Evolutionary conservation across 2,888 invertebrate genomes (phyloP).

Genomic region (Drosophila ustulata): DNA sequence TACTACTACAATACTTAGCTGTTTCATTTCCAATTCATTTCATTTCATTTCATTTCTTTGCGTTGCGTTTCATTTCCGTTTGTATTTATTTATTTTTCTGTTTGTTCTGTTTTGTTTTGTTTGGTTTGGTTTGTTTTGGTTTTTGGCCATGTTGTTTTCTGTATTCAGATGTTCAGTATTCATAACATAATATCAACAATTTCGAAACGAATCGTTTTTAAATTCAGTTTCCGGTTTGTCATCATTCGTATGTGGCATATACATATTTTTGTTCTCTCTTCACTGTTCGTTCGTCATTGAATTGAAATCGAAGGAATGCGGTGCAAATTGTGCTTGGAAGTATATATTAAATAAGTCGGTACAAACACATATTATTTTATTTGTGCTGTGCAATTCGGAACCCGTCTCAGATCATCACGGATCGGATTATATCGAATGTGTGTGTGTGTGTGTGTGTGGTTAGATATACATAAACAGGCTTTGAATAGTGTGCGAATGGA

Average conservation of each 20-base stretch:
- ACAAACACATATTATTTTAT: conserved; percentile 15
- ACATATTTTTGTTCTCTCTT: conserved; percentile 5
- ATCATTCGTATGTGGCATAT: conserved; percentile 11
- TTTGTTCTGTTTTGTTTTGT: conserved; percentile 25
- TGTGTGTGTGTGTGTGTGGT: conserved; percentile 1
- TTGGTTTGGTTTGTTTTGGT: background rate
- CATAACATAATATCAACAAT: conserved; percentile 17
- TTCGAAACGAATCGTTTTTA: conserved; percentile 4
- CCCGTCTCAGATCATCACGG: background rate
- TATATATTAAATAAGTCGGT: conserved; percentile 16
- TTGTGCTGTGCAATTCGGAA: background rate
- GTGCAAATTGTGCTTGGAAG: conserved; percentile 36
- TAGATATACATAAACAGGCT: conserved; percentile 59
- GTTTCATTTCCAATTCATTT: conserved; percentile 19
- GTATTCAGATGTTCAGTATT: conserved; percentile 15
- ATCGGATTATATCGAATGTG: conserved; percentile 10
- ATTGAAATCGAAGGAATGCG: conserved; percentile 13
- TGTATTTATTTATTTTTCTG: background rate
- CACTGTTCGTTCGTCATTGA: background rate
- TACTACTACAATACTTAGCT: conserved; percentile 12
- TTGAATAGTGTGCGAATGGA: conserved; percentile 16
- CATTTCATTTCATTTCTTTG: conserved; percentile 15
- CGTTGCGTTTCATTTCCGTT: conserved; percentile 13
- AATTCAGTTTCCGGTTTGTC: conserved; percentile 14
- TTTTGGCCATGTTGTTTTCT: conserved; percentile 44